These are phyloP conservation scores for Cataglyphis cursor DNA, from an alignment of 2,888 invertebrate genomes.

Conservation along the genomic window DNA sequence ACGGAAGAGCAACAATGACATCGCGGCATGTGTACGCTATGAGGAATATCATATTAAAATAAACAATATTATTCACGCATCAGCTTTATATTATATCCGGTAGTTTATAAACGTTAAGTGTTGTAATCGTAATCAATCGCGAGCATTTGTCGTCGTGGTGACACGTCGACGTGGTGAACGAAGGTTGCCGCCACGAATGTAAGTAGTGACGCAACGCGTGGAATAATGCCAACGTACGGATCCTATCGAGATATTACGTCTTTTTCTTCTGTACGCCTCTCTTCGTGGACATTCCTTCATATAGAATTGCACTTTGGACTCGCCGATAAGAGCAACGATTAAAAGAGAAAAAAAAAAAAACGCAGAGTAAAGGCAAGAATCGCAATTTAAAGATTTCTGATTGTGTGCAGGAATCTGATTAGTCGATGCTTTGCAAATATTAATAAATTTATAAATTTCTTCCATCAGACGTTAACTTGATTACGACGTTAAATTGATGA, in stretches of 20 bases:
- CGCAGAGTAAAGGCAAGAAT: background rate
- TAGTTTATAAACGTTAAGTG: background rate
- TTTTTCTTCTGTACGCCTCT: slow-evolving; percentile 8
- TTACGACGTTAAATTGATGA: background rate
- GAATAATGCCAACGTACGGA: slow-evolving; percentile 40
- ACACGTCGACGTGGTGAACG: slow-evolving; percentile 8
- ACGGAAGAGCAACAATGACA: background rate
- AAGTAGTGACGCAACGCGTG: slow-evolving; percentile 47
- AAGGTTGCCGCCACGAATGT: slow-evolving; percentile 20
- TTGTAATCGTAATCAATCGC: background rate
- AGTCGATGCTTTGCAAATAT: slow-evolving; percentile 11
- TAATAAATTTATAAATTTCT: background rate
- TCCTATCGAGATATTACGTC: slow-evolving; percentile 44
- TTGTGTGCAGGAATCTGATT: background rate
- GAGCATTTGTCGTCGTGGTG: background rate
- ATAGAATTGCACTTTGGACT: slow-evolving; percentile 56
- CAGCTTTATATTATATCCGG: slow-evolving; percentile 9
- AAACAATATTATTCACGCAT: slow-evolving; percentile 3
- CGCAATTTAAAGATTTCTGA: background rate
- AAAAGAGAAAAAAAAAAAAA: background rate
- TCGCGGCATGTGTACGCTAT: background rate
- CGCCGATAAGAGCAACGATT: slow-evolving; percentile 2
- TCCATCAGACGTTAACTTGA: background rate
- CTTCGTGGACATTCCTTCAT: background rate
- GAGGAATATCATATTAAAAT: background rate